Evolutionary conservation across 2,113 vertebrate species (phyloP), one percentile per base, ranked within the genome.

Genomic region (Orcinus orca): DNA sequence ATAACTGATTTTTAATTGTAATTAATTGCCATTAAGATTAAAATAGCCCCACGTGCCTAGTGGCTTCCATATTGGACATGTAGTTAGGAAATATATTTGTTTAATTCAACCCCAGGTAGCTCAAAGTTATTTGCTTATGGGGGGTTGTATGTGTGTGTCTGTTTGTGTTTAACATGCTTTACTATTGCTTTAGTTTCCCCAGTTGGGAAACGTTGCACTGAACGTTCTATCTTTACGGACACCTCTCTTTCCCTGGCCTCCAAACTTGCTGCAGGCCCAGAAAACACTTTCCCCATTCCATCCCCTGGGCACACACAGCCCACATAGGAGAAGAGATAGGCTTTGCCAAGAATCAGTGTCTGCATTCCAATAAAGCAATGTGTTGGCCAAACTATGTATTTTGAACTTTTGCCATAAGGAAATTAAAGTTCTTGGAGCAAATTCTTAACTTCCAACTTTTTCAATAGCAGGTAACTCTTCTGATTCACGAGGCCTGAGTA

Each of bases 351-450:
- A 90, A 92, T 76, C 26, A 70, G 80, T 1, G 18, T 47, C 73
- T 82, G 12, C 55, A 33, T 73, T 79, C 33, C 68, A 67, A 29
- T 71, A 76, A 86, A 90, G 36, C 13, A 23, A 29, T 44, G 5
- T 83, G 76, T 70, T 90, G 65, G 36, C 44, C 67, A 84, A 93
- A 65, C 33, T 70, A 93, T 62, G 53, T 82, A 84, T 96, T 93
- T 88, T 33, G 47, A 85, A 94, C n/a, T 70, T 90, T 90, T 96
- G 58, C 58, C 81, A 67, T 63, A 93, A 88, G 67, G 53, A 94
- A 95, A 93, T 25, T 29, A 20, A 91, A 94, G 26, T 62, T 88
- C 55, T 85, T 82, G 31, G 50, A 68, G 26, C 18, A 91, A 95
- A 94, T 84, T 76, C 71, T 76, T 90, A 67, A 74, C 29, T 80